Evolutionary conservation across 92 coral and sea anemone genomes (phyloP), one percentile per base, ranked within the genome.

Genomic region (Bergia puertoricense): DNA sequence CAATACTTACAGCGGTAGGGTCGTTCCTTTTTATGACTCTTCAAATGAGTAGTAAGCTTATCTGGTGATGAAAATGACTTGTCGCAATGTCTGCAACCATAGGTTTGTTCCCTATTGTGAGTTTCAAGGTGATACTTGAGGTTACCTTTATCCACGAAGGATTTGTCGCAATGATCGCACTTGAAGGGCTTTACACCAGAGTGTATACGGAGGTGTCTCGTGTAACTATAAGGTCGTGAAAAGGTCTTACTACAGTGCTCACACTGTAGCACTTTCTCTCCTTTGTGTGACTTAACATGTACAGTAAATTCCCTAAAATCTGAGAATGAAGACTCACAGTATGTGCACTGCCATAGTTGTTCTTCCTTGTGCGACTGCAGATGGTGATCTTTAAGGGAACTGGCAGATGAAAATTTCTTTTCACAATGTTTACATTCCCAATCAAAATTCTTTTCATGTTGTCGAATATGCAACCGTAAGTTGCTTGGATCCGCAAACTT

Each of bases 281-380:
- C 86, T 41, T 82, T 82, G 86, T 82, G 86, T 15, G 86, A 82
- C 57, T 43, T 68, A 44, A 82, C 54, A 62, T 82, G 86, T 3
- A 68, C 86, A 18, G 86, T 82, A 43, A 82, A 82, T 43, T 82
- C 86, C 48, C 86, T 68, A 82, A 67, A 82, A 65, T 82, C 86
- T 39, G 86, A 66, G 40, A 82, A 82, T 20, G 59, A 39, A 7
- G 74, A 43, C 54, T 62, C 86, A 6, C 86, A 82, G 48, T 67
- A 22, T 5, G 15, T 82, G 54, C 86, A 82, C 23, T 82, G 74
- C 86, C 86, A 82, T 41, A 82, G 51, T 20, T 66, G 22, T 20
- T 41, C 41, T 82, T 82, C 59, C 1, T 44, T 82, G 86, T 82
- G 86, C 15, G 51, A 43, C 75, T 65, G 86, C 10, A 82, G 56